Percentiles rank a stretch among this genome's conserved stretches.
phyloP scores from a whole-genome alignment of 2,797 vertebrate genomes.

The Loris lydekkerianus region DNA sequence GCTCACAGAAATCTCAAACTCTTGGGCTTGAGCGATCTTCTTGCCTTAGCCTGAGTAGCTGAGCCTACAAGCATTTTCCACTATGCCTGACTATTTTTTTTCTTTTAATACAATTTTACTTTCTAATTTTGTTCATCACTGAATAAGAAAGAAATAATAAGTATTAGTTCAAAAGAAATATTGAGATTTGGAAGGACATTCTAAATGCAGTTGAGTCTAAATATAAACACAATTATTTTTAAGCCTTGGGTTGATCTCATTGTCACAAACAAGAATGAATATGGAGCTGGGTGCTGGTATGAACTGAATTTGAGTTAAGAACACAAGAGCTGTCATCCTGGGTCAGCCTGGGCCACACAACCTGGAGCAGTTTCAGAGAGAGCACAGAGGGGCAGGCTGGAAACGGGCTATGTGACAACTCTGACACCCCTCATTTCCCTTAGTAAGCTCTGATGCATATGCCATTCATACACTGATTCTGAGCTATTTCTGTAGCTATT shows the following conservation, averaged over 20 bases:
- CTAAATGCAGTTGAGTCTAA: conserved; percentile 55
- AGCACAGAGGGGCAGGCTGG: not conserved
- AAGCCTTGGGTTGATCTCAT: conserved; percentile 23
- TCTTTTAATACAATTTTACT: not conserved
- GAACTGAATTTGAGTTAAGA: conserved; percentile 21
- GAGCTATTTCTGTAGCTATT: not conserved
- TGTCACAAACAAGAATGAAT: not conserved
- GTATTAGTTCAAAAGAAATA: conserved; percentile 42
- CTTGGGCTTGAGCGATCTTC: no score
- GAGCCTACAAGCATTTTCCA: no score
- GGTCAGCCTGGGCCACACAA: not conserved
- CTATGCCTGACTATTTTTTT: no score
- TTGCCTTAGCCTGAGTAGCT: no score
- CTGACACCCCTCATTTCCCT: not conserved
- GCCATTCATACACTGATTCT: not conserved
- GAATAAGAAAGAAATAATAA: conserved; percentile 44
- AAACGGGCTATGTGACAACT: not conserved
- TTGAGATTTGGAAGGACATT: conserved; percentile 9
- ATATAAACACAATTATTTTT: conserved; percentile 55
- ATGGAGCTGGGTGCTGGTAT: not conserved
- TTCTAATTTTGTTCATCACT: conserved; percentile 42
- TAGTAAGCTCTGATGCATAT: not conserved
- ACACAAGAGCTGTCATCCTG: conserved; percentile 1
- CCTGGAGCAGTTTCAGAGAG: not conserved
- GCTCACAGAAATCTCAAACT: no score